phyloP scores from a whole-genome alignment of 2,797 vertebrate species.

The Champsocephalus esox region DNA sequence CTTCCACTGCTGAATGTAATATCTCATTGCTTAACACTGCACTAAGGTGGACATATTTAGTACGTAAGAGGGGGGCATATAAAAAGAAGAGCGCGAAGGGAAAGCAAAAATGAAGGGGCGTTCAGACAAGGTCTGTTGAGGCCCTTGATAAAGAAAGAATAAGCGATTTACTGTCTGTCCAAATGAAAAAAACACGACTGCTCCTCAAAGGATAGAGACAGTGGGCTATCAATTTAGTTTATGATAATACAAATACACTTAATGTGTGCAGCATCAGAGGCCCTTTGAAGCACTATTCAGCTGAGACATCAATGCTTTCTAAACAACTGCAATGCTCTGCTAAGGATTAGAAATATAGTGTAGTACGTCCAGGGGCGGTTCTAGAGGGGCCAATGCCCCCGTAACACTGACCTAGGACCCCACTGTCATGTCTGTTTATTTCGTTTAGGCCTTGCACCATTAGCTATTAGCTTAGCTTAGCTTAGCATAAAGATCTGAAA shows the following conservation, averaged over 20 bases:
- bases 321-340: slow-evolving; percentile 19
- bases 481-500: slow-evolving; percentile 2
- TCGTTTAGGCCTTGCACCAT: too few species aligned
- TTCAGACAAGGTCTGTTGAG: slow-evolving; percentile 8
- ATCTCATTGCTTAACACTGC: neutral
- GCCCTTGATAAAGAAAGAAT: slow-evolving; percentile 1
- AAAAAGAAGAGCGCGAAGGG: slow-evolving; percentile 1
- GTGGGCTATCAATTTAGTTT: slow-evolving; percentile 41
- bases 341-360: neutral
- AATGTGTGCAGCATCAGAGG: slow-evolving; percentile 10
- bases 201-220: slow-evolving; percentile 31
- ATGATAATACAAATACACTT: slow-evolving; percentile 38
- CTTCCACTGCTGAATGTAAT: neutral
- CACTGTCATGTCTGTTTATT: neutral
- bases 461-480: neutral
- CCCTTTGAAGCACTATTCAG: slow-evolving; percentile 9
- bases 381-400: too few species aligned
- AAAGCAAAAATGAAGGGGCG: slow-evolving; percentile 16
- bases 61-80: neutral
- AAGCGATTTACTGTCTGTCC: neutral
- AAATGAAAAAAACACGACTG: slow-evolving; percentile 34
- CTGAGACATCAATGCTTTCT: slow-evolving; percentile 6
- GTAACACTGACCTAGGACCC: too few species aligned
- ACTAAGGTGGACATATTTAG: slow-evolving; percentile 18
- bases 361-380: neutral